Conservation (phyloP, 2,888 invertebrate species). For the Callyntrura sp. region DNA sequence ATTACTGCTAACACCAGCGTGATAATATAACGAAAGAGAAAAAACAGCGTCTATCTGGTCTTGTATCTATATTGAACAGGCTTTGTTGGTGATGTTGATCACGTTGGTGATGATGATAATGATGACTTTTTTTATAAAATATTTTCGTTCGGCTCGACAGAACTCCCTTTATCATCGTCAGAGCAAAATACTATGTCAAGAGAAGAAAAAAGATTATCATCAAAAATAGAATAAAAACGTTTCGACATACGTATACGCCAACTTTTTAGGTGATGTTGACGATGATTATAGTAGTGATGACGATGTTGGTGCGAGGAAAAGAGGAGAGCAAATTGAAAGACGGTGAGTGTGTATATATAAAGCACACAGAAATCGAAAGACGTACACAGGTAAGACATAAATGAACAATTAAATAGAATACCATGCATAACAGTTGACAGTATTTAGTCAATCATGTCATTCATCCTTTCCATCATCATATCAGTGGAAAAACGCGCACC, state of each 20-base stretch:
- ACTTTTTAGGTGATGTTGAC: not conserved
- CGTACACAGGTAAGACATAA: not conserved
- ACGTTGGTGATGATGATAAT: not conserved
- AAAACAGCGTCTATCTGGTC: conserved; percentile 35
- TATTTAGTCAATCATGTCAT: conserved; percentile 32
- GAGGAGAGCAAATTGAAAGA: conserved; percentile 10
- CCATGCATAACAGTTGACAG: conserved; percentile 1
- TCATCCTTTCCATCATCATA: conserved; percentile 37
- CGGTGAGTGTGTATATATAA: not conserved
- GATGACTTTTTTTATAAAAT: conserved; percentile 43
- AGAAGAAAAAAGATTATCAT: conserved; percentile 3
- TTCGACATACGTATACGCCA: conserved; percentile 45
- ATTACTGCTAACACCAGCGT: no score
- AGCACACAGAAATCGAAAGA: not conserved
- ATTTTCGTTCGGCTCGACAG: conserved; percentile 70
- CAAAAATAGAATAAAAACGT: conserved; percentile 67
- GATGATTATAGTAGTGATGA: not conserved
- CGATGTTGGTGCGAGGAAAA: not conserved
- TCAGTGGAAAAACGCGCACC: not conserved
- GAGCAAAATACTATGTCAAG: conserved; percentile 30
- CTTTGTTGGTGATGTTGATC: not conserved
- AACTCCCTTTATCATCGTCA: conserved; percentile 38
- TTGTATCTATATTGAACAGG: not conserved
- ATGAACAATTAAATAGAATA: conserved; percentile 12
- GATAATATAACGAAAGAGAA: not conserved